A percentile compares a stretch with the other conserved stretches of the same genome.
These are phyloP conservation scores for Forbesichthys papilliferus DNA, from an alignment of 2,113 vertebrate species.

Conservation along the genomic window DNA sequence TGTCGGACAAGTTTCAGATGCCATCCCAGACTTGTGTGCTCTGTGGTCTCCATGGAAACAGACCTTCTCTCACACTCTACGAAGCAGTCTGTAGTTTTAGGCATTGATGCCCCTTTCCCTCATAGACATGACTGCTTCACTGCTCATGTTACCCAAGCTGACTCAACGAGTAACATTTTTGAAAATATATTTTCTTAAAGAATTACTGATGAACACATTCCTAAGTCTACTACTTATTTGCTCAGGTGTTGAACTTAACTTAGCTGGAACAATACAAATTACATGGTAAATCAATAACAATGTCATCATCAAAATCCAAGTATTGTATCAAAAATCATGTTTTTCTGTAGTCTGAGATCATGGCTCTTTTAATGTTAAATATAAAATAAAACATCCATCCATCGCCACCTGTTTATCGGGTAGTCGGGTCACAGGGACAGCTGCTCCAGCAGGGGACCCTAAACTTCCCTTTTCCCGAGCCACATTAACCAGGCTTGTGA, in stretches of 20 bases:
- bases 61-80: constrained; percentile 21
- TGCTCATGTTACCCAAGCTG: not conserved
- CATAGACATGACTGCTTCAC: constrained; percentile 8
- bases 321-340: constrained; percentile 11
- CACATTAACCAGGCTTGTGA: too few species aligned
- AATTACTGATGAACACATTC: too few species aligned
- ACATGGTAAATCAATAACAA: too few species aligned
- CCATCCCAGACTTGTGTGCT: constrained; percentile 40
- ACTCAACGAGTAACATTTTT: too few species aligned
- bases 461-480: too few species aligned
- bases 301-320: not conserved
- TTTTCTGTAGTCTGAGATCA: constrained; percentile 6
- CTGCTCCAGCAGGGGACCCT: too few species aligned
- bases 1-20: constrained; percentile 31
- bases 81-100: not conserved
- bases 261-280: too few species aligned
- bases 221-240: too few species aligned
- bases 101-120: constrained; percentile 22
- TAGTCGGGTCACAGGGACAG: too few species aligned
- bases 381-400: not conserved
- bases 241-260: too few species aligned
- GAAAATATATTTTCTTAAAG: too few species aligned
- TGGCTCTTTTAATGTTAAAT: not conserved
- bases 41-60: constrained; percentile 63
- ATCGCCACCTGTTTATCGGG: not conserved